Evolutionary conservation across 2,797 vertebrate genomes (phyloP), one percentile per base, ranked within the genome.

Genomic region (Odontamblyopus rebecca): DNA sequence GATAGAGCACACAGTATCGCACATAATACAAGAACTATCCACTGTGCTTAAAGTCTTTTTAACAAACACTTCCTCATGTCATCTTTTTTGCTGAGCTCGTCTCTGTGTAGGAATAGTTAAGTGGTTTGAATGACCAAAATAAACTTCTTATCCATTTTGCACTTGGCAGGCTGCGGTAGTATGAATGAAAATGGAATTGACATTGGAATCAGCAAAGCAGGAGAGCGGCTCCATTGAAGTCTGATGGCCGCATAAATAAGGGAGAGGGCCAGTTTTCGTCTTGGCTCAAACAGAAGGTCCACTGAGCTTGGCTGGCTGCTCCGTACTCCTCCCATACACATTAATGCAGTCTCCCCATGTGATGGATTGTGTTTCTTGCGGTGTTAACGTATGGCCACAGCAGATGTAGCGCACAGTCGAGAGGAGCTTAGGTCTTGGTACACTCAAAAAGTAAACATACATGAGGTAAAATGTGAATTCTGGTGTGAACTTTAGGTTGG

Each of bases 181-280:
- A 83, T 81, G 85, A 85, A 88, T 84, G 75, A 75, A 85, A 87
- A 84, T 79, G 57, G 84, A 83, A 79, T 35, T 79, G 78, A 84
- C 70, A 70, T 77, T 79, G 84, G 83, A 84, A 81, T 85, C 48
- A 35, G 74, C 51, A 38, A 83, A 59, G 72, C 65, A 64, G 75
- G 71, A 76, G 63, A 82, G 77, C 64, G 75, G 85, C 73, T 59
- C 68, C 54, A 57, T 50, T 61, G 71, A 79, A 80, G 76, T 65
- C 75, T 61, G 68, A 77, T 75, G 75, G 77, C 80, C 77, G 64
- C 61, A 68, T 70, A 78, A 73, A 80, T 19, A 27, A 72, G 54
- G 60, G 41, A 44, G 5, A 9, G 29, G 18, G 78, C 85, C 88
- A 86, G 30, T n/a, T 59, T 70, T 72, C 70, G 71, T 78, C 69